phyloP scores from a whole-genome alignment of 30 jellyfish, hydroid and myxozoan species.

The Cassiopea xamachana region DNA sequence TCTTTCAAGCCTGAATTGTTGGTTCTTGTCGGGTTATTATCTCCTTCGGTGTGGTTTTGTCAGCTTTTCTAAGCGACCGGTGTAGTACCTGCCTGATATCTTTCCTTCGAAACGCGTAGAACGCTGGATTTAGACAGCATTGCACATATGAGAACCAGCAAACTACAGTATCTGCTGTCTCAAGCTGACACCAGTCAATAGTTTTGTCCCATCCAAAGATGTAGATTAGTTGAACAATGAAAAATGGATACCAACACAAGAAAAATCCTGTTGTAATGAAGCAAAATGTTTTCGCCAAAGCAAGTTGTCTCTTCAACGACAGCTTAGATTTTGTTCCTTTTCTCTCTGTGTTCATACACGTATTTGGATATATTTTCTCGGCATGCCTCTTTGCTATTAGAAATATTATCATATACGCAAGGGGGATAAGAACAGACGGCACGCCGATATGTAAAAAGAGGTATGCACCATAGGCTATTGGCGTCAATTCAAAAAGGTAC shows the following conservation, averaged over 20 bases:
- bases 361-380: slow-evolving; percentile 14
- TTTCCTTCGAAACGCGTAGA: slow-evolving; percentile 55
- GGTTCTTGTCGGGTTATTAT: slow-evolving; percentile 29
- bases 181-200: slow-evolving; percentile 68
- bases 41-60: background rate
- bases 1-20: background rate
- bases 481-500: slow-evolving; percentile 45
- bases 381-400: slow-evolving; percentile 66
- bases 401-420: slow-evolving; percentile 38
- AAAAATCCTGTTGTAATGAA: slow-evolving; percentile 61
- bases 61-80: slow-evolving; percentile 8
- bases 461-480: slow-evolving; percentile 56
- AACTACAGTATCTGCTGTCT: slow-evolving; percentile 73
- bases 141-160: slow-evolving; percentile 79
- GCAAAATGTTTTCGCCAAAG: slow-evolving; percentile 64
- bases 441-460: slow-evolving; percentile 33
- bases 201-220: slow-evolving; percentile 37
- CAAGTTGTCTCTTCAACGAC: slow-evolving; percentile 26
- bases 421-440: slow-evolving; percentile 45
- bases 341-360: background rate
- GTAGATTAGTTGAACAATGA: slow-evolving; percentile 50
- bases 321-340: background rate
- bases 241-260: slow-evolving; percentile 75
- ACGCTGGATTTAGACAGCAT: slow-evolving; percentile 71
- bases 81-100: slow-evolving; percentile 35